Evolutionary conservation across 2,113 vertebrate genomes (phyloP).

Genomic region (Phaetusa simplex): DNA sequence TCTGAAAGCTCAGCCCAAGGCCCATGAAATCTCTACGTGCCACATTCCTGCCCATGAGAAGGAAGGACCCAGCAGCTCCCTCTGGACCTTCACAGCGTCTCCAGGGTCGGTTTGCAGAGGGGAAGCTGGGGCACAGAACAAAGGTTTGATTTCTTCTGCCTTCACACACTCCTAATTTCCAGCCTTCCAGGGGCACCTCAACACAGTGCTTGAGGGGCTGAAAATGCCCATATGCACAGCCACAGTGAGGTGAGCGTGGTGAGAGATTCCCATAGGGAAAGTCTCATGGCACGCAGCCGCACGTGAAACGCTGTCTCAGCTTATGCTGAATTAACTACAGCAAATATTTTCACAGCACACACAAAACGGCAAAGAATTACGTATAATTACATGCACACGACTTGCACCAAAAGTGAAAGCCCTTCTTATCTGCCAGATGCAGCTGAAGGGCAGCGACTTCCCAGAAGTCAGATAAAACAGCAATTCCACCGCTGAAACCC

Average conservation of each 20-base stretch:
- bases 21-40: neutral
- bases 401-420: neutral
- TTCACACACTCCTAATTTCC: neutral
- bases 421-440: neutral
- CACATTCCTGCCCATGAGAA: neutral
- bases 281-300: neutral
- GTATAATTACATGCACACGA: too few relatives aligned
- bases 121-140: neutral
- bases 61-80: neutral
- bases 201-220: neutral
- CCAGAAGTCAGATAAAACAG: neutral
- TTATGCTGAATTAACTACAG: neutral
- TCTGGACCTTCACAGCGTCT: neutral
- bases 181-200: neutral
- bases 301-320: neutral
- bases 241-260: neutral
- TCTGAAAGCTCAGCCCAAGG: neutral
- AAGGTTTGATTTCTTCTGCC: neutral
- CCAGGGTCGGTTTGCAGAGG: neutral
- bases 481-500: neutral
- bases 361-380: neutral
- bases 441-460: neutral
- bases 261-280: neutral
- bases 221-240: accelerated
- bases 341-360: neutral